Evolutionary conservation across 2,888 invertebrate genomes (phyloP).

Genomic region (Spicauda simplicius): DNA sequence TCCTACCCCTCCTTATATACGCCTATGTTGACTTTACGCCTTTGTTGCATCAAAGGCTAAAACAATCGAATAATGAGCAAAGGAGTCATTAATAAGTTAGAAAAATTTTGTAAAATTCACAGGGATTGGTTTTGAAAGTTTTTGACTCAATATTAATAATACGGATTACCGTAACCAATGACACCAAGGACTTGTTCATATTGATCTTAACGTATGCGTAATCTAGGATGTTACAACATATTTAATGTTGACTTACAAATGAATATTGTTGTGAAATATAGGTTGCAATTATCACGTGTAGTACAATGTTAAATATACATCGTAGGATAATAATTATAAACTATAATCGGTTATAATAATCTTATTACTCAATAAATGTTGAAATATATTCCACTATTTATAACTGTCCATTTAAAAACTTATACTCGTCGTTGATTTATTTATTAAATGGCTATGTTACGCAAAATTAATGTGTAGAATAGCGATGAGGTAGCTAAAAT

Average conservation of each 20-base stretch:
- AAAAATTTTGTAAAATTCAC: background rate
- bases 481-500: constrained; percentile 9
- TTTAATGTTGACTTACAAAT: constrained; percentile 7
- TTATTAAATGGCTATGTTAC: constrained; percentile 23
- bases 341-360: constrained; percentile 19
- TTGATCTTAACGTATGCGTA: constrained; percentile 1
- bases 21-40: too few relatives aligned
- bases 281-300: constrained; percentile 30
- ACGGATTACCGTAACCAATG: background rate
- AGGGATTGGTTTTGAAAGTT: background rate
- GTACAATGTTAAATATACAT: constrained; percentile 34
- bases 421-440: constrained; percentile 22
- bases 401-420: constrained; percentile 34
- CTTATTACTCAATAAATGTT: constrained; percentile 20
- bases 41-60: too few relatives aligned
- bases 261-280: constrained; percentile 23
- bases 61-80: too few relatives aligned
- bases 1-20: too few relatives aligned
- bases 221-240: background rate
- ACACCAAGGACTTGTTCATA: constrained; percentile 3
- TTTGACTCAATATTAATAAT: background rate
- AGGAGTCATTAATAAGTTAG: background rate
- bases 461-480: constrained; percentile 16
- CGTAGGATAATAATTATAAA: constrained; percentile 10
- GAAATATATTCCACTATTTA: constrained; percentile 29